These are phyloP conservation scores for Cyprinella venusta DNA, from an alignment of 2,797 vertebrate species.

Conservation along the genomic window DNA sequence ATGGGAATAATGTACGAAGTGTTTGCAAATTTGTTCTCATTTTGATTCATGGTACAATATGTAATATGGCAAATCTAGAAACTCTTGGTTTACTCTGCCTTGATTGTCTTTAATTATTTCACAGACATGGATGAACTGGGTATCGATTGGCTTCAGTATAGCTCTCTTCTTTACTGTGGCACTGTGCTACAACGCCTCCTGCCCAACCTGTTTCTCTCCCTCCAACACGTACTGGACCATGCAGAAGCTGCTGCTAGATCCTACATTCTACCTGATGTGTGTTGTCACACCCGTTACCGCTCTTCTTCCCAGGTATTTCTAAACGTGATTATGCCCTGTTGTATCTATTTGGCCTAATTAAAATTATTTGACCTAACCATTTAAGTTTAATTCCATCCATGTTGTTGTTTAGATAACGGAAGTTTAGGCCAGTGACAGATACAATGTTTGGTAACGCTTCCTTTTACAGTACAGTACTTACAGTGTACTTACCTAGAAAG, in stretches of 20 bases:
- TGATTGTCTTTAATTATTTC: slow-evolving; percentile 33
- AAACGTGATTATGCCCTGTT: background rate
- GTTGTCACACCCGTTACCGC: slow-evolving; percentile 86
- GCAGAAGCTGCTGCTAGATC: slow-evolving; percentile 88
- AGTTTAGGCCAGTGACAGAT: background rate
- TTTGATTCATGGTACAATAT: background rate
- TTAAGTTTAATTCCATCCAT: background rate
- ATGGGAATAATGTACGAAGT: slow-evolving; percentile 1
- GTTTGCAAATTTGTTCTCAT: background rate
- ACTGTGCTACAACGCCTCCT: slow-evolving; percentile 90
- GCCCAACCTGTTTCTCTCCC: slow-evolving; percentile 90
- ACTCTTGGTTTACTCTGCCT: background rate
- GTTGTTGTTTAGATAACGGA: background rate
- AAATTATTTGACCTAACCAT: background rate
- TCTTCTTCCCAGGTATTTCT: slow-evolving; percentile 88
- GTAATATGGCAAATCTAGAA: background rate
- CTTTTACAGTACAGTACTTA: no score
- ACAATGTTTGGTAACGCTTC: no score
- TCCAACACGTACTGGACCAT: slow-evolving; percentile 98
- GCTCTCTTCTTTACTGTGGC: slow-evolving; percentile 89
- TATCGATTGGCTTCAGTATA: slow-evolving; percentile 88
- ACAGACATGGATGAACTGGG: slow-evolving; percentile 96
- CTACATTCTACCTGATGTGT: slow-evolving; percentile 91
- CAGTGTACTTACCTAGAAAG: no score
- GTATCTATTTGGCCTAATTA: slow-evolving; percentile 36